These are phyloP conservation scores for Prorops nasuta DNA, from an alignment of 1,140 invertebrate genomes.

Conservation along the genomic window DNA sequence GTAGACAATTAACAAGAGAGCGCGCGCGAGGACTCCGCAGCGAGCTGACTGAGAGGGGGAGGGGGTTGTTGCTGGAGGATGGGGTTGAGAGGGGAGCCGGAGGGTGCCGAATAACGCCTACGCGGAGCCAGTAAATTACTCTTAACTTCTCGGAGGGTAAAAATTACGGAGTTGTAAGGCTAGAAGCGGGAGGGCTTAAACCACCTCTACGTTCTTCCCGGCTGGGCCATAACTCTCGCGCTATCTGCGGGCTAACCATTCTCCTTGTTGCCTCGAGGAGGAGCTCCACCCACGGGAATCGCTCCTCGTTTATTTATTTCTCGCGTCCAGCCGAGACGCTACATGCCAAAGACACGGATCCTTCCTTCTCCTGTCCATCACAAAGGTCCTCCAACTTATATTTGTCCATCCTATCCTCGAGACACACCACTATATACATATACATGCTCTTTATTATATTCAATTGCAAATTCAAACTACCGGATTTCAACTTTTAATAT, in stretches of 20 bases:
- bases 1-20: slow-evolving; percentile 30
- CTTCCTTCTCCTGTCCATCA: too few species aligned
- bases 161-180: slow-evolving; percentile 53
- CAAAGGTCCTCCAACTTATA: too few species aligned
- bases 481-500: too few species aligned
- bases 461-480: too few species aligned
- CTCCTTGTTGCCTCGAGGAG: slow-evolving; percentile 19
- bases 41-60: neutral
- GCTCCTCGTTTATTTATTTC: slow-evolving; percentile 52
- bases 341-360: too few species aligned
- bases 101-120: slow-evolving; percentile 33
- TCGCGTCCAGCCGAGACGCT: slow-evolving; percentile 25
- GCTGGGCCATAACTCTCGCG: slow-evolving; percentile 47
- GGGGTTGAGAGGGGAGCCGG: neutral
- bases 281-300: slow-evolving; percentile 35
- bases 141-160: slow-evolving; percentile 52
- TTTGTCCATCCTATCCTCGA: too few species aligned
- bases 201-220: slow-evolving; percentile 15
- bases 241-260: slow-evolving; percentile 48
- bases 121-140: slow-evolving; percentile 50
- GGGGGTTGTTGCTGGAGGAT: neutral
- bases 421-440: too few species aligned
- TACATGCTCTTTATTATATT: too few species aligned
- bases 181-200: slow-evolving; percentile 37
- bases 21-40: slow-evolving; percentile 7